These are phyloP conservation scores for Enteromius anoplus DNA, from an alignment of 2,797 vertebrate species.

Conservation along the genomic window DNA sequence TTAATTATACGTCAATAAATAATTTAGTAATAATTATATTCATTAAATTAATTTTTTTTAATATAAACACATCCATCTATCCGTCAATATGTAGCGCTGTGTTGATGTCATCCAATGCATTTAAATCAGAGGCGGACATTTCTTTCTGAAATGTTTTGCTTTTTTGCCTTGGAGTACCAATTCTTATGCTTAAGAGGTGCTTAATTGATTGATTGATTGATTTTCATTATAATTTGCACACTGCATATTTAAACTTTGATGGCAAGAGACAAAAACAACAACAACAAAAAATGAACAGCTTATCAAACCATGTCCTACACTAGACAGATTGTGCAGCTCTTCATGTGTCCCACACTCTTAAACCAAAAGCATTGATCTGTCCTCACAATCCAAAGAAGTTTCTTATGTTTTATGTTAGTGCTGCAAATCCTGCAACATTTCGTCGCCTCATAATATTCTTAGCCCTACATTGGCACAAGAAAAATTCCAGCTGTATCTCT, in stretches of 20 bases:
- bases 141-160: neutral
- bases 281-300: conserved; percentile 2
- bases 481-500: neutral
- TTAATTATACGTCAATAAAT: too few relatives aligned
- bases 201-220: neutral
- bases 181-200: neutral
- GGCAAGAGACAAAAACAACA: too few relatives aligned
- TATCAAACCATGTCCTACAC: conserved; percentile 16
- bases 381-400: conserved; percentile 29
- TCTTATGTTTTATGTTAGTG: neutral
- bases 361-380: neutral
- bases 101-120: neutral
- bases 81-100: too few relatives aligned
- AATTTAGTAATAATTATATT: too few relatives aligned
- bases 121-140: neutral
- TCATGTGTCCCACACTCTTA: neutral
- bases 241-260: neutral
- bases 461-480: neutral
- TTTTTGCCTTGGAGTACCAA: neutral
- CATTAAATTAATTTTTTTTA: too few relatives aligned
- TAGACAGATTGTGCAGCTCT: conserved; percentile 21
- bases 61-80: too few relatives aligned
- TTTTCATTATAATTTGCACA: neutral
- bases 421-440: conserved; percentile 10
- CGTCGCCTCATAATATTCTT: neutral